A percentile compares a stretch with the other conserved stretches of the same genome.
Evolutionary conservation across 1,140 invertebrate species (phyloP).

Genomic region (Zaprionus tsacasi): DNA sequence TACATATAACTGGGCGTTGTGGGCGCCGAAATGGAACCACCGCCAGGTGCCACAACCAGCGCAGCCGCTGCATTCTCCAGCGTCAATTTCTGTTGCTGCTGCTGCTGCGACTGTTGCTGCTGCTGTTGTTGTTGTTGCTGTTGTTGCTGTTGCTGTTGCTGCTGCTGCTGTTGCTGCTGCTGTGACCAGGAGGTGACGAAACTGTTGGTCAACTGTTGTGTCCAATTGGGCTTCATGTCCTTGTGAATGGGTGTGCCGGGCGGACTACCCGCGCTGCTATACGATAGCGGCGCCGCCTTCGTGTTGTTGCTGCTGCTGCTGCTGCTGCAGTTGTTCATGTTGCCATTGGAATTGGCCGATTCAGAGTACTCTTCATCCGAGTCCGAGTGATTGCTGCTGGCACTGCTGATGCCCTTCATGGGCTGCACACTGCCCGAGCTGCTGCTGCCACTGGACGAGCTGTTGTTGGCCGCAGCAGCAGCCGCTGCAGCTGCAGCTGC

Average conservation of each 20-base stretch:
- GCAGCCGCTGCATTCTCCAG: constrained; percentile 66
- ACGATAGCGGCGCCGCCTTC: constrained; percentile 58
- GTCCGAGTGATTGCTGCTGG: constrained; percentile 90
- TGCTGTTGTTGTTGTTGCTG: constrained; percentile 63
- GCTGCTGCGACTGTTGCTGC: constrained; percentile 64
- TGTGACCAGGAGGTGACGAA: constrained; percentile 83
- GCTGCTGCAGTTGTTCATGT: background rate
- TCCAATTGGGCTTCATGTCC: constrained; percentile 77
- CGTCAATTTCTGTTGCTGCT: constrained; percentile 64
- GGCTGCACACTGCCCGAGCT: constrained; percentile 62
- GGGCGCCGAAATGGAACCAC: constrained; percentile 81
- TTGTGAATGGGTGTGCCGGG: constrained; percentile 87
- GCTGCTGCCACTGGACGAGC: constrained; percentile 75
- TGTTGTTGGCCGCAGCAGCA: background rate
- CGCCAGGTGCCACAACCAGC: constrained; percentile 57
- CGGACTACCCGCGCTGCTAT: constrained; percentile 85
- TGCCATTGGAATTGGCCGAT: constrained; percentile 66
- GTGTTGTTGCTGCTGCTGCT: background rate
- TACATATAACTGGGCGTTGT: constrained; percentile 81
- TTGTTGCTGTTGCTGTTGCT: constrained; percentile 72
- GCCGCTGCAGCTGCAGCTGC: constrained; percentile 16
- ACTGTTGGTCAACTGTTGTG: constrained; percentile 79
- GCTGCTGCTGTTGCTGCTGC: constrained; percentile 76
- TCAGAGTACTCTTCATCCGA: constrained; percentile 89
- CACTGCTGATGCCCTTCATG: constrained; percentile 84